Evolutionary conservation across 1,140 invertebrate species (phyloP), one percentile per base, ranked within the genome.

Genomic region (Drosophila quadrilineata): DNA sequence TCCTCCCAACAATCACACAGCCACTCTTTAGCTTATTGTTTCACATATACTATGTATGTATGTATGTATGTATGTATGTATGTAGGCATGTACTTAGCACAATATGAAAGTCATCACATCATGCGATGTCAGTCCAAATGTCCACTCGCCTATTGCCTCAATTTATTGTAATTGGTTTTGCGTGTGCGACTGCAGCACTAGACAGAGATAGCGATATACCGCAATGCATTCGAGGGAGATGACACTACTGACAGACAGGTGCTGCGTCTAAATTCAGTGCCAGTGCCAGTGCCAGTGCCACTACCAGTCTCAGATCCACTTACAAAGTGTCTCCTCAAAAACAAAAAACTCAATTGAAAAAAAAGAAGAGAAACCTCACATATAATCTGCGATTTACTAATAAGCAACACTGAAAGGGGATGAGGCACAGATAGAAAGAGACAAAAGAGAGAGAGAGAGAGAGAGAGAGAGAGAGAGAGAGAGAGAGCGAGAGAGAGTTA

Each of bases 91-190:
- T 19, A 41, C 12, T 43, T 12, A 40, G 62, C 62, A 67, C 58
- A 67, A 54, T 16, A 38, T 62, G 36, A 9, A 46, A 41, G 57
- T 35, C 26, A 52, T 21, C 45, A n/a, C n/a, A 59, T 65, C 50
- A 67, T 54, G 22, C 50, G 56, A 59, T 56, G 8, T 28, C n/a
- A 28, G 6, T 68, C n/a, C 50, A 63, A 63, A 57, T 63, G 60
- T 14, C 29, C 45, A 2, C 31, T 16, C 52, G 41, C 29, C 56
- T n/a, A n/a, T 50, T 49, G 28, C 22, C 46, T 50, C 45, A 50
- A 65, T 65, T 64, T 56, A 43, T 45, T 63, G 38, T 63, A 71
- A 71, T 71, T 71, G 69, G 31, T 52, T 71, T 71, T n/a, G n/a
- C n/a, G 69, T 65, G 58, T 71, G 65, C 21, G 21, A 26, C 22